Conservation (phyloP, 2,113 vertebrate genomes). For the Puffinus mauretanicus region DNA sequence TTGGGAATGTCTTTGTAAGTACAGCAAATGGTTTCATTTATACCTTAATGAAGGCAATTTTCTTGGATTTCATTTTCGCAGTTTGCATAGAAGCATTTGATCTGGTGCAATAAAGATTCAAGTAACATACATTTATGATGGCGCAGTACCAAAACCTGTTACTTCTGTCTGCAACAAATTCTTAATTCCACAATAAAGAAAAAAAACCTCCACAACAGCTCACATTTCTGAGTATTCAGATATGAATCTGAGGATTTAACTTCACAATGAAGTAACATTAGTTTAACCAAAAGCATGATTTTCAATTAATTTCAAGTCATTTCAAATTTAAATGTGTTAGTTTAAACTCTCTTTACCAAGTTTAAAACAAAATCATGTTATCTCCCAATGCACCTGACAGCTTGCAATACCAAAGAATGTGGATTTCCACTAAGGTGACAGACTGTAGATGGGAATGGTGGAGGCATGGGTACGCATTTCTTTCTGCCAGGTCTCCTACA, state of each 20-base stretch:
- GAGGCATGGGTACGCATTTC: not conserved
- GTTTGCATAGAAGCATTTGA: conserved; percentile 54
- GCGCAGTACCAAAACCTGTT: not conserved
- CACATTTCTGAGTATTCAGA: not conserved
- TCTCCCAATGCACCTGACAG: not conserved
- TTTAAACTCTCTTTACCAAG: not conserved
- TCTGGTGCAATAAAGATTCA: conserved; percentile 41
- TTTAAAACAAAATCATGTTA: not conserved
- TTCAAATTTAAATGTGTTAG: not conserved
- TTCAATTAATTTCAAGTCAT: not conserved
- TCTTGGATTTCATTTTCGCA: conserved; percentile 39
- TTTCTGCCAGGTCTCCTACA: not conserved
- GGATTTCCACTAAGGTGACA: not conserved
- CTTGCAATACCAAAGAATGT: rapidly evolving
- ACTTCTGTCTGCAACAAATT: not conserved
- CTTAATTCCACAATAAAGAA: not conserved
- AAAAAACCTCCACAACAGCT: not conserved
- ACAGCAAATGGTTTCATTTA: conserved; percentile 49
- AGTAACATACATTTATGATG: not conserved
- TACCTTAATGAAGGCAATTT: conserved; percentile 61
- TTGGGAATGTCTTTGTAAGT: conserved; percentile 56
- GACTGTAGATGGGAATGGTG: not conserved
- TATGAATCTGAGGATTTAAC: not conserved
- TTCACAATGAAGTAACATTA: not conserved
- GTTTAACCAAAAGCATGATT: not conserved